A percentile compares a stretch with the other conserved stretches of the same genome.
Evolutionary conservation across 2,888 invertebrate genomes (phyloP).

Genomic region (Agriopis aurantiaria): DNA sequence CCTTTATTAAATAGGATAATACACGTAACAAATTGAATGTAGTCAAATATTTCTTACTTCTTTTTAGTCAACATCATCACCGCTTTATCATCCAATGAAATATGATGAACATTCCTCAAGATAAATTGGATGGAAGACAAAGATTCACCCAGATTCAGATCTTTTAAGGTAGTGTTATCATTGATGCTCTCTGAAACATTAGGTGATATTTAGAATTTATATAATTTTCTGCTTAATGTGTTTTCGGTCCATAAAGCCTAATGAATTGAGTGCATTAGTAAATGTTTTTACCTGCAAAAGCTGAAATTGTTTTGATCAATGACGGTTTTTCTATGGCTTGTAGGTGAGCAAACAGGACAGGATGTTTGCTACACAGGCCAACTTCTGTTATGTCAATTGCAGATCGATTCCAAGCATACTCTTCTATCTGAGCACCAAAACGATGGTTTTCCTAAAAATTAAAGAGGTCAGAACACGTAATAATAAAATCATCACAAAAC

Average conservation of each 20-base stretch:
- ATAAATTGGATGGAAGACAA: no score
- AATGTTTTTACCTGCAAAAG: slow-evolving; percentile 19
- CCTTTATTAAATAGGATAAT: background rate
- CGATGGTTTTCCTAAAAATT: slow-evolving; percentile 42
- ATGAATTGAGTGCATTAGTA: background rate
- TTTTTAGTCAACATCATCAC: slow-evolving; percentile 10
- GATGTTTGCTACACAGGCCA: no score
- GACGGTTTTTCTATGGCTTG: slow-evolving; percentile 15
- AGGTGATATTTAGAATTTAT: background rate
- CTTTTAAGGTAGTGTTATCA: no score
- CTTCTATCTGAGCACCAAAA: slow-evolving; percentile 30
- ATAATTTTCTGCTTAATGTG: background rate
- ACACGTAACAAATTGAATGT: background rate
- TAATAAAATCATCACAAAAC: no score
- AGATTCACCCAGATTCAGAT: no score
- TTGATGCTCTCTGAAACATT: slow-evolving; percentile 3
- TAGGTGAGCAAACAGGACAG: background rate
- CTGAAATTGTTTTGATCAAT: slow-evolving; percentile 22
- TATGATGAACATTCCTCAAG: no score
- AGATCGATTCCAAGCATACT: no score
- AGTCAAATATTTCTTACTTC: slow-evolving; percentile 2
- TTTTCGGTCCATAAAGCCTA: background rate
- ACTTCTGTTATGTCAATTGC: no score
- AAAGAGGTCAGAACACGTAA: background rate
- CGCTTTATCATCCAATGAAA: background rate